A percentile compares a stretch with the other conserved stretches of the same genome.
Evolutionary conservation across 2,888 invertebrate species (phyloP).

Genomic region (Itoplectis maculator): DNA sequence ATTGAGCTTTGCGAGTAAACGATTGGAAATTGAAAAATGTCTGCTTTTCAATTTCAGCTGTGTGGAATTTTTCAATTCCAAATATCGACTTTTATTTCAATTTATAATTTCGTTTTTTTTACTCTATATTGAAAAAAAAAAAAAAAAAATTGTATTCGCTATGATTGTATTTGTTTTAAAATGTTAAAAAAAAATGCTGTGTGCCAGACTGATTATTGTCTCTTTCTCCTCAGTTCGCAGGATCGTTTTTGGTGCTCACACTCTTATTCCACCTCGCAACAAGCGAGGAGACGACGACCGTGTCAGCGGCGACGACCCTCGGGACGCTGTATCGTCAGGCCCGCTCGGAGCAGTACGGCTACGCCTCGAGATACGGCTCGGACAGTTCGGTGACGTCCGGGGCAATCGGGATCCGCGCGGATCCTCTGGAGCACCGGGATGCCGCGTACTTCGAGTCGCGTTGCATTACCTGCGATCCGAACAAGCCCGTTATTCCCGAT

Average conservation of each 20-base stretch:
- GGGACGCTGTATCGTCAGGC: constrained; percentile 79
- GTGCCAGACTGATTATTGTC: neutral
- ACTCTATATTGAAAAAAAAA: too few species aligned
- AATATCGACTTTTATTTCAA: too few species aligned
- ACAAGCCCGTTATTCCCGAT: constrained; percentile 73
- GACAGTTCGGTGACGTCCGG: constrained; percentile 75
- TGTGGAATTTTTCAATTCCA: too few species aligned
- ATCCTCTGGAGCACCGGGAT: constrained; percentile 77
- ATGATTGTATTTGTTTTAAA: too few species aligned
- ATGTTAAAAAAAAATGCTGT: neutral
- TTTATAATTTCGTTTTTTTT: too few species aligned
- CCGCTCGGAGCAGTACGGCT: constrained; percentile 77
- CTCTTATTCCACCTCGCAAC: constrained; percentile 45
- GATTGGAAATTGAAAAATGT: too few species aligned
- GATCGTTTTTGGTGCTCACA: constrained; percentile 51
- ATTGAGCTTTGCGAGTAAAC: too few species aligned
- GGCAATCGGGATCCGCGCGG: constrained; percentile 73
- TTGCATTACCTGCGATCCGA: constrained; percentile 80
- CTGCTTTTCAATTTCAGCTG: too few species aligned
- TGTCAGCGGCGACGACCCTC: constrained; percentile 75
- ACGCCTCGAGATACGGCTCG: constrained; percentile 75
- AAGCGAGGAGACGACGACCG: constrained; percentile 69
- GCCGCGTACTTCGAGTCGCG: constrained; percentile 80
- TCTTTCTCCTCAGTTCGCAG: constrained; percentile 51
- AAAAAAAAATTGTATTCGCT: too few species aligned